Evolutionary conservation across 2,113 vertebrate genomes (phyloP).

Genomic region (Anser brachyrhynchus): DNA sequence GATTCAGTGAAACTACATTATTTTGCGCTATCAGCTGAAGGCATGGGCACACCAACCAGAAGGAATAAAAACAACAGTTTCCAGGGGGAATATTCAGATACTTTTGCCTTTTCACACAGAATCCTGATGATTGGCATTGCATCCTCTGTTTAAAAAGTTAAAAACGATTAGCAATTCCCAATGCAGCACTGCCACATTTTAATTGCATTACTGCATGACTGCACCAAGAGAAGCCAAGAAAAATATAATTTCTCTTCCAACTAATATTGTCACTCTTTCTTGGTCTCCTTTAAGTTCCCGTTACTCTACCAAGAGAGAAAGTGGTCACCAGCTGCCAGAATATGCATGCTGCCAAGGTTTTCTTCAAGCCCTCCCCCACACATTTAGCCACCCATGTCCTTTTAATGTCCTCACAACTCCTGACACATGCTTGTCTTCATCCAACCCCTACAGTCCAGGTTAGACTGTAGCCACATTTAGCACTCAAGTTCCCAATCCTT

Average conservation of each 20-base stretch:
- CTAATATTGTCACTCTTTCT: background rate
- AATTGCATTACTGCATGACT: slow-evolving; percentile 3
- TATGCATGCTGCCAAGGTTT: background rate
- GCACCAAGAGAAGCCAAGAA: slow-evolving; percentile 11
- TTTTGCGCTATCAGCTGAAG: background rate
- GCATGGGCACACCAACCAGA: background rate
- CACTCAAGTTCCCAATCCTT: background rate
- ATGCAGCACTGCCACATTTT: background rate
- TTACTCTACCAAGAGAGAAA: background rate
- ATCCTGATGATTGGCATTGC: background rate
- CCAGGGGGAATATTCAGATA: background rate
- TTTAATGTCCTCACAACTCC: background rate
- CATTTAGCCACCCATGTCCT: background rate
- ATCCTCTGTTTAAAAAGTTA: slow-evolving; percentile 4
- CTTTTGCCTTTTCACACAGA: background rate
- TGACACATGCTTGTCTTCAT: background rate
- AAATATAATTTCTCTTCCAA: slow-evolving; percentile 7
- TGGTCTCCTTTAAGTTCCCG: background rate
- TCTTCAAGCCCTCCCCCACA: background rate
- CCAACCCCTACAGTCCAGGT: background rate
- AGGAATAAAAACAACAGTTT: background rate
- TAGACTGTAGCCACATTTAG: background rate
- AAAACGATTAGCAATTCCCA: background rate
- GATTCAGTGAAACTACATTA: background rate
- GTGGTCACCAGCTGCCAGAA: slow-evolving; percentile 1